Base-by-base conservation (phyloP, 2,797 vertebrate species). In the Sebastes dallii region DNA sequence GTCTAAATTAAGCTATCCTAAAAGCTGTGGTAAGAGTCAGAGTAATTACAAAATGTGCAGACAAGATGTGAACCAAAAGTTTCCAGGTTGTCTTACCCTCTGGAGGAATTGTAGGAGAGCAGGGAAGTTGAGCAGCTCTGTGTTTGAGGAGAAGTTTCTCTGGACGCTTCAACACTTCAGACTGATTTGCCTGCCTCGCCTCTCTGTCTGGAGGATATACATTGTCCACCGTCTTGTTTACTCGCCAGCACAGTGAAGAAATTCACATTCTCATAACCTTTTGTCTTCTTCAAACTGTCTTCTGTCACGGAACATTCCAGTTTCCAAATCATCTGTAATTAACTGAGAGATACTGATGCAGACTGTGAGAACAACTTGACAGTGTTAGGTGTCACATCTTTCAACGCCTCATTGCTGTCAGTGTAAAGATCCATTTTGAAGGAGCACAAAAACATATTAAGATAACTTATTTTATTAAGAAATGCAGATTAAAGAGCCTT, bases 231-330 rank as follows among this genome's bases (percentile, higher is more conserved):
- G 9, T 29, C 10, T 25, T 64, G 65, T 61, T 27, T 16, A 54
- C 66, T 36, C 64, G 6, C 11, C 52, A 20, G 29, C 25, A n/a
- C 14, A 34, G 13, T 16, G 2, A 60, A 32, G 14, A 68, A 2
- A 30, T 27, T 83, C 59, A 46, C 65, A 71, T 74, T 64, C 27
- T 64, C 64, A 22, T 42, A 34, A 61, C 59, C 29, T 59, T 59
- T 66, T 71, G 56, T 75, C 22, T 36, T 30, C 25, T 14, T 55
- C 27, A 46, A 56, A 75, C 62, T 76, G 64, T 65, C 32, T 77
- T 78, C 60, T 46, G 72, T 83, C 81, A 75, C 11, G 7, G 7
- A 30, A 79, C 66, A 69, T 86, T 86, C 66, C 82, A 56, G 46
- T 34, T 50, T 60, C 3, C 8, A 54, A 72, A 75, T 58, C 60